phyloP scores from a whole-genome alignment of 2,113 vertebrate species.

The Rafetus swinhoei region DNA sequence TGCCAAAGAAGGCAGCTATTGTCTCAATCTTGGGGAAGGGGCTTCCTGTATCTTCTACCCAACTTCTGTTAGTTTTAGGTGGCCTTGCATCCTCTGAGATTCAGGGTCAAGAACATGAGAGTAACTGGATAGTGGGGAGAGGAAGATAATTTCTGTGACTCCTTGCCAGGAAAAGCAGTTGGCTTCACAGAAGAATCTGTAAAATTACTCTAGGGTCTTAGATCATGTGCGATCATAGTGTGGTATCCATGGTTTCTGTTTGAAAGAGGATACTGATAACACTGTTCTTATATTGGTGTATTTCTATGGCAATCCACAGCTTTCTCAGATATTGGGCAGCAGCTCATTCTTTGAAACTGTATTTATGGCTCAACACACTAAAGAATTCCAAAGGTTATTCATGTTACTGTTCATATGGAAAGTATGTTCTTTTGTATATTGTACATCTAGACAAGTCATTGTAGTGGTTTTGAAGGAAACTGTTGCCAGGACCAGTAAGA shows the following conservation, averaged over 20 bases:
- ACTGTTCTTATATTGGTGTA: background rate
- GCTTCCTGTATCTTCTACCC: background rate
- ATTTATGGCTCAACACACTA: background rate
- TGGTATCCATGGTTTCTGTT: background rate
- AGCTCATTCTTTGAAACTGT: background rate
- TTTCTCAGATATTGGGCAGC: background rate
- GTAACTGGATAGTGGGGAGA: background rate
- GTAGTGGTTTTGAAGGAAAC: background rate
- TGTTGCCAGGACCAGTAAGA: rapidly evolving
- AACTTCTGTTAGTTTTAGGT: background rate
- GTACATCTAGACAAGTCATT: background rate
- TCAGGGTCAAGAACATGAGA: background rate
- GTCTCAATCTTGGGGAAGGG: background rate
- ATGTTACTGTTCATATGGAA: background rate
- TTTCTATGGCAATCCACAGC: background rate
- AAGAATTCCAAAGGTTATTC: background rate
- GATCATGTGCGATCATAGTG: background rate
- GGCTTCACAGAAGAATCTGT: background rate
- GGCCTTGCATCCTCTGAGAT: background rate
- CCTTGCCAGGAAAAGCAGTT: background rate
- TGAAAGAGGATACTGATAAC: background rate
- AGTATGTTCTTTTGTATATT: rapidly evolving
- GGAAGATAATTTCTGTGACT: background rate
- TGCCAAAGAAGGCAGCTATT: background rate
- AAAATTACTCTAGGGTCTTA: background rate